phyloP scores from a whole-genome alignment of 1,140 invertebrate species.

The Heliconius congener region DNA sequence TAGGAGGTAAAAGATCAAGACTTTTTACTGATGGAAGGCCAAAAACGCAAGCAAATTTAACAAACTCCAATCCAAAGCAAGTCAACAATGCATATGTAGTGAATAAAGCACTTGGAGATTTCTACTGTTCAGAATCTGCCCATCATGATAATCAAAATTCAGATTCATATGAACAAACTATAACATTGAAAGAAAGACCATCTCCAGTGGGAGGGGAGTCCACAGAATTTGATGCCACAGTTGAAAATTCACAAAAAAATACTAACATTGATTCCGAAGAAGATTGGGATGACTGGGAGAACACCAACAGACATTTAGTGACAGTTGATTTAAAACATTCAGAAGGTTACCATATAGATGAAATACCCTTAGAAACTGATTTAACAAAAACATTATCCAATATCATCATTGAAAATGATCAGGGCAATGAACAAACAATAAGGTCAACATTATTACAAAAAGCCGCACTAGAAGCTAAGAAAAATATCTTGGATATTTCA shows the following conservation, averaged over 20 bases:
- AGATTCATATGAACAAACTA: conserved; percentile 59
- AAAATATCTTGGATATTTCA: conserved; percentile 83
- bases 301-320: conserved; percentile 61
- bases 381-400: conserved; percentile 28
- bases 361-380: conserved; percentile 14
- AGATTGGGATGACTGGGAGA: conserved; percentile 91
- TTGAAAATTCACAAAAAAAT: conserved; percentile 46
- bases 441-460: conserved; percentile 61
- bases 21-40: conserved; percentile 92
- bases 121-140: conserved; percentile 59
- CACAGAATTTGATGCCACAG: conserved; percentile 79
- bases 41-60: conserved; percentile 61
- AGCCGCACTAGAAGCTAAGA: conserved; percentile 72
- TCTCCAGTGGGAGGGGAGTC: conserved; percentile 92
- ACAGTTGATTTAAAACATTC: conserved; percentile 18
- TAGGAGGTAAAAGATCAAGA: conserved; percentile 89
- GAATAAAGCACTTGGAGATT: conserved; percentile 57
- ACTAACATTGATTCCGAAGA: conserved; percentile 62
- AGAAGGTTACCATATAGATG: conserved; percentile 23
- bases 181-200: conserved; percentile 86
- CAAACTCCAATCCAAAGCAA: conserved; percentile 41
- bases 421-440: conserved; percentile 38
- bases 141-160: conserved; percentile 49
- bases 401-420: conserved; percentile 29
- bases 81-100: conserved; percentile 44